Evolutionary conservation across 2,888 invertebrate species (phyloP).

Genomic region (Drosophila algonquin): DNA sequence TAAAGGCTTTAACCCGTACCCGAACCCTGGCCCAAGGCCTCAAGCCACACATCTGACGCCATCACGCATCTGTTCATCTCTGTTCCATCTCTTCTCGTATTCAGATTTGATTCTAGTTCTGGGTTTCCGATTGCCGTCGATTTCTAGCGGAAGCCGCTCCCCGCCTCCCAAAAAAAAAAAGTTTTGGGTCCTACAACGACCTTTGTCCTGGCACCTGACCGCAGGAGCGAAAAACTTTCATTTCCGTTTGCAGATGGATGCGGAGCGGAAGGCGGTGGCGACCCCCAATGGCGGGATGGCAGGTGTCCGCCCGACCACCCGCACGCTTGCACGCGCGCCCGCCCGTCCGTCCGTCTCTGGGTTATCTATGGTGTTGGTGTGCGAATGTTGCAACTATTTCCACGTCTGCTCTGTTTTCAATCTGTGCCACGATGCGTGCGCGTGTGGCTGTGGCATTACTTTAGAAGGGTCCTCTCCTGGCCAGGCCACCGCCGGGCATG

Average conservation of each 20-base stretch:
- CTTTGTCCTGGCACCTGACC: constrained; percentile 35
- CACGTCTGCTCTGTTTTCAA: neutral
- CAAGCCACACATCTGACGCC: neutral
- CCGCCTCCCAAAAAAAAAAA: constrained; percentile 16
- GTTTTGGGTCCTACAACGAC: constrained; percentile 32
- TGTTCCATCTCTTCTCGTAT: neutral
- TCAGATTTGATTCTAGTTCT: neutral
- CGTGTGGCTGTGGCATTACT: constrained; percentile 25
- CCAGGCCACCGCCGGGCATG: constrained; percentile 3
- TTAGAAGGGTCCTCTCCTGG: constrained; percentile 21
- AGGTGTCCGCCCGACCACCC: no score
- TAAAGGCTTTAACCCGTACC: neutral
- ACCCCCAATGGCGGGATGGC: neutral
- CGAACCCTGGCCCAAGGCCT: neutral
- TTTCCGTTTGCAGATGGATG: constrained; percentile 16
- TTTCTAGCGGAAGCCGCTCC: constrained; percentile 26
- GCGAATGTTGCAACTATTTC: constrained; percentile 14
- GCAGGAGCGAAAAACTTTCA: constrained; percentile 44
- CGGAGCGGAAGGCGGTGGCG: neutral
- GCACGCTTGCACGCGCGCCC: no score
- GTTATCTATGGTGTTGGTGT: neutral
- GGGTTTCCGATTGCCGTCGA: constrained; percentile 38
- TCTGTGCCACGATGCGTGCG: constrained; percentile 21
- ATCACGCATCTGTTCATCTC: neutral
- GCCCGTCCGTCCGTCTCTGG: neutral